Evolutionary conservation across 2,113 vertebrate species (phyloP), one percentile per base, ranked within the genome.

Genomic region (Micromys minutus): DNA sequence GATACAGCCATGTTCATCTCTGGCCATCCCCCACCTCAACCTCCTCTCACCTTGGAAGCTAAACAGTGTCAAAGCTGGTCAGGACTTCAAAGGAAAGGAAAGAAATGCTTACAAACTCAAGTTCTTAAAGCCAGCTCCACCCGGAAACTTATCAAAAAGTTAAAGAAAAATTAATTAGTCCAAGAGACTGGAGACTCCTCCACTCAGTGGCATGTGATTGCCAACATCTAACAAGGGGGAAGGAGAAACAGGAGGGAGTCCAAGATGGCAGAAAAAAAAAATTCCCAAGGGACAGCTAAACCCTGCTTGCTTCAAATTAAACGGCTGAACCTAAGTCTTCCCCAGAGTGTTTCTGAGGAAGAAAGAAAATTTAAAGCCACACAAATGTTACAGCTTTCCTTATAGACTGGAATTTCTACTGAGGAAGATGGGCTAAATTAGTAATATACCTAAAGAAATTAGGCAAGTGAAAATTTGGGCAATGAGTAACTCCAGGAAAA

Each of bases 161-260:
- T 72, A 87, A 55, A 57, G 16, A 93, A 90, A 95, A 96, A 42
- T 19, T 24, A 29, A 67, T 21, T 86, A 52, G 61, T 55, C 79
- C 36, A 61, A 45, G 26, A 61, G 26, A 42, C 67, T 69, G 50
- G 79, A 96, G 79, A 74, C 15, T 11, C 10, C 15, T 11, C 10
- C 22, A 19, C 45, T 7, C 31, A 26, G 63, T n/a, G 63, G 84
- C 80, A 57, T 24, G 16, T 5, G 31, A 17, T 85, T 17, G 36
- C 17, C 1, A 55, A 67, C 31, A 86, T 45, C 63, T 69, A 50
- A 50, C 39, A 7, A 21, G 17, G 4, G 5, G 45, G 31, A 21
- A 16, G 36, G 17, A 29, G 52, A 3, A 36, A 16, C 3, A 91
- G 16, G 2, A 94, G 19, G 15, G n/a, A 65, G 13, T 24, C 87